phyloP scores from a whole-genome alignment of 1,140 invertebrate species.

The Trachymyrmex septentrionalis region DNA sequence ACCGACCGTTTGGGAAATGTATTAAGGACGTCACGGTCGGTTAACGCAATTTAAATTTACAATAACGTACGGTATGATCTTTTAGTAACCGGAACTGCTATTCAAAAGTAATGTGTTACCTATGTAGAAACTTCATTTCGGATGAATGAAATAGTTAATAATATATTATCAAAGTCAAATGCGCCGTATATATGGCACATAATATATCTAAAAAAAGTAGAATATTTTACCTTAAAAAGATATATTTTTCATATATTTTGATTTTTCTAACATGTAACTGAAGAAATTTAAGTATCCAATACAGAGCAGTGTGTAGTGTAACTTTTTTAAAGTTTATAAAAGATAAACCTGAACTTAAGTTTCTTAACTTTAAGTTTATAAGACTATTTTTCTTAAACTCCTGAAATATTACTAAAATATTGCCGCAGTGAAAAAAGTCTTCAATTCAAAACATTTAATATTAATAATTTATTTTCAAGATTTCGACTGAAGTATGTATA shows the following conservation, averaged over 20 bases:
- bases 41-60: slow-evolving; percentile 63
- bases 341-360: slow-evolving; percentile 4
- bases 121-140: neutral
- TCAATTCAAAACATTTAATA: slow-evolving; percentile 16
- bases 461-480: slow-evolving; percentile 28
- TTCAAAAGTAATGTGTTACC: neutral
- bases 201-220: neutral
- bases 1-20: slow-evolving; percentile 39
- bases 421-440: neutral
- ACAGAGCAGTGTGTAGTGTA: neutral
- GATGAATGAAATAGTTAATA: neutral
- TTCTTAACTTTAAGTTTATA: neutral
- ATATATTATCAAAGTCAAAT: neutral
- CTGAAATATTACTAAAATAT: neutral
- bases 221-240: neutral
- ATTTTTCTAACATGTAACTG: neutral
- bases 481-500: neutral
- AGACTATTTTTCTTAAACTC: neutral
- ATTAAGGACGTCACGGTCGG: slow-evolving; percentile 41
- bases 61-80: neutral
- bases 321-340: slow-evolving; percentile 2
- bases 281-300: slow-evolving; percentile 4
- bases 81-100: neutral
- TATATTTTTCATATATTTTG: neutral
- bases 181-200: neutral